These are phyloP conservation scores for Flabesymbios commensalis DNA, from an alignment of 2,888 invertebrate genomes.

Conservation along the genomic window DNA sequence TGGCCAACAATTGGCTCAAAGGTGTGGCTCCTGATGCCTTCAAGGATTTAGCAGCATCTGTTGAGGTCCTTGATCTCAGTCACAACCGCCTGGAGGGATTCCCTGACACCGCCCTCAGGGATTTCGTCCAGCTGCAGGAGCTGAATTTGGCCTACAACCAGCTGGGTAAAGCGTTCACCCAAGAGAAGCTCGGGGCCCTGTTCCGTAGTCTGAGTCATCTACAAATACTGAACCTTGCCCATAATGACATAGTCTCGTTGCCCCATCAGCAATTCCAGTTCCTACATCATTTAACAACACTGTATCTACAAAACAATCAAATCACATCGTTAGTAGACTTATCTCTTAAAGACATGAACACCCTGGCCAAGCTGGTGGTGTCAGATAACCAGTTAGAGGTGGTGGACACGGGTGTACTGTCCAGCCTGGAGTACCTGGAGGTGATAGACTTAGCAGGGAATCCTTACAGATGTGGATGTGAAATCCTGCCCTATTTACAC, in stretches of 20 bases:
- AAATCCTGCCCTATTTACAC: slow-evolving; percentile 26
- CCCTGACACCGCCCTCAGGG: background rate
- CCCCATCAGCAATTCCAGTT: slow-evolving; percentile 5
- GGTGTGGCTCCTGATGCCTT: slow-evolving; percentile 9
- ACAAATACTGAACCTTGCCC: background rate
- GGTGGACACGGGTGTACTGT: slow-evolving; percentile 24
- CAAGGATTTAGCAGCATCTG: slow-evolving; percentile 2
- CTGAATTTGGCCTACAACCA: slow-evolving; percentile 19
- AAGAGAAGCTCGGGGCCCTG: slow-evolving; percentile 1
- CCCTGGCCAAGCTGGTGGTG: slow-evolving; percentile 31
- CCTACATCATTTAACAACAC: slow-evolving; percentile 31
- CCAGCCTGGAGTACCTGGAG: slow-evolving; percentile 31
- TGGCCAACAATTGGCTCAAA: slow-evolving; percentile 16
- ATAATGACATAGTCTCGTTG: slow-evolving; percentile 1
- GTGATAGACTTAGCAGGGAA: slow-evolving; percentile 32
- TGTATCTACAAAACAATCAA: slow-evolving; percentile 28
- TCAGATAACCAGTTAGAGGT: slow-evolving; percentile 25
- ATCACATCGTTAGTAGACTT: slow-evolving; percentile 21
- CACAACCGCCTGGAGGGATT: slow-evolving; percentile 17
- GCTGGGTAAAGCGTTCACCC: background rate
- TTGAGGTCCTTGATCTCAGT: slow-evolving; percentile 23
- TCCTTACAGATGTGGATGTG: slow-evolving; percentile 34
- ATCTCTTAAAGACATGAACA: slow-evolving; percentile 15
- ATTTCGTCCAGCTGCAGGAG: slow-evolving; percentile 4
- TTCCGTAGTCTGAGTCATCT: background rate